Percentiles rank a stretch among this genome's conserved stretches.
Conservation (phyloP, 2,888 invertebrate species). For the Gnatocerus cornutus region DNA sequence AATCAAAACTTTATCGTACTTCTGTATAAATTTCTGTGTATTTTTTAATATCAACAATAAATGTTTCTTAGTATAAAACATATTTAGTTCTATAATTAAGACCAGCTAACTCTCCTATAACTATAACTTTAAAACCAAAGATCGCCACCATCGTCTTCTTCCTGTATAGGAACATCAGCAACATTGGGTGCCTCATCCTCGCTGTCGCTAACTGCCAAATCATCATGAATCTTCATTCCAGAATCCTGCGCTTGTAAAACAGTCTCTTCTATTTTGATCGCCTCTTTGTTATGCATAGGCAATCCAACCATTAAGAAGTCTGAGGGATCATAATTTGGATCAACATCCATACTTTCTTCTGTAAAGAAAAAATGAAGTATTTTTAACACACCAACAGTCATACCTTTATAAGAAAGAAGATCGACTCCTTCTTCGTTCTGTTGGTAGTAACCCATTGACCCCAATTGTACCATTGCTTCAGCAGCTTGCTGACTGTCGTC, state of each 20-base stretch:
- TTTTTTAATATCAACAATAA: conserved; percentile 7
- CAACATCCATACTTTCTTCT: conserved; percentile 84
- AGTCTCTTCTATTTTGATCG: conserved; percentile 35
- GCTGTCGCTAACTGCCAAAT: conserved; percentile 85
- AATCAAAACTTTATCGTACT: no score
- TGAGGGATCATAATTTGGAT: conserved; percentile 90
- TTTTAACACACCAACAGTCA: no score
- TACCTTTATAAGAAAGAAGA: conserved; percentile 65
- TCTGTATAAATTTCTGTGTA: no score
- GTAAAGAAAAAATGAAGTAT: conserved; percentile 47
- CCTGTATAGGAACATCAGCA: conserved; percentile 54
- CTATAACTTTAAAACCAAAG: conserved; percentile 74
- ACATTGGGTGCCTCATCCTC: conserved; percentile 75
- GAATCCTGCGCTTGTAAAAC: conserved; percentile 63
- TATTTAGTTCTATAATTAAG: no score
- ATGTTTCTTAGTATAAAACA: no score
- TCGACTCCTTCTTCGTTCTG: conserved; percentile 65
- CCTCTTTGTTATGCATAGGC: conserved; percentile 59
- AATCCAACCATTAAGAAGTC: conserved; percentile 82
- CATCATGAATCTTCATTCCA: conserved; percentile 80
- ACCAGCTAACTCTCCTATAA: no score
- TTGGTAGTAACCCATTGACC: conserved; percentile 78
- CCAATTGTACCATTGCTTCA: conserved; percentile 84
- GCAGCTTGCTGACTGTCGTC: conserved; percentile 79
- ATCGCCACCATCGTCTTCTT: conserved; percentile 74